A percentile compares a stretch with the other conserved stretches of the same genome.
Conservation (phyloP, 2,797 vertebrate genomes). For the Tragelaphus eurycerus region DNA sequence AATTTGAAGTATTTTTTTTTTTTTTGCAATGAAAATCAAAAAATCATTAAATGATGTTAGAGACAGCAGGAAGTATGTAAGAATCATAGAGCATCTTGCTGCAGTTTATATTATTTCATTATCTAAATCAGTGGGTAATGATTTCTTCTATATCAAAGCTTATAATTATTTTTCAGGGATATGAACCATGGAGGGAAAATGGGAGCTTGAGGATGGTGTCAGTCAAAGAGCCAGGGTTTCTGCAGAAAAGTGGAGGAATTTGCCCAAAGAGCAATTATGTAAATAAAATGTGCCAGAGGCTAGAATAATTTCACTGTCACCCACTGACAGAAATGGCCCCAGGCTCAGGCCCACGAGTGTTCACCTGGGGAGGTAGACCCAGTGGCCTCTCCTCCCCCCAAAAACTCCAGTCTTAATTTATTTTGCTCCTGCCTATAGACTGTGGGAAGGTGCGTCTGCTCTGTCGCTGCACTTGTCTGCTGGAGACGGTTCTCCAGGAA, state of each 20-base stretch:
- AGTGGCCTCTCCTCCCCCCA: neutral
- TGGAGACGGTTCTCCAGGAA: neutral
- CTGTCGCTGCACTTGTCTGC: neutral
- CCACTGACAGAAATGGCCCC: slow-evolving; percentile 61
- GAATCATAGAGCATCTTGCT: slow-evolving; percentile 44
- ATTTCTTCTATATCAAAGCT: slow-evolving; percentile 74
- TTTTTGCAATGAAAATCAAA: slow-evolving; percentile 52
- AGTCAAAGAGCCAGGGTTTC: slow-evolving; percentile 49
- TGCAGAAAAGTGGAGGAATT: slow-evolving; percentile 59
- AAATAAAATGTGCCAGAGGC: slow-evolving; percentile 65
- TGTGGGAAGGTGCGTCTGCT: neutral
- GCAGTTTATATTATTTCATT: slow-evolving; percentile 64
- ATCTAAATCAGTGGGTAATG: slow-evolving; percentile 71
- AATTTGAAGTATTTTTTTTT: slow-evolving; percentile 32
- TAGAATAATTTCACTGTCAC: slow-evolving; percentile 65
- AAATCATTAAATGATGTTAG: slow-evolving; percentile 57
- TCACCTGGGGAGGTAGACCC: neutral
- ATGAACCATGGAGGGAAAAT: neutral
- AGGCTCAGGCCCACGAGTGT: slow-evolving; percentile 8
- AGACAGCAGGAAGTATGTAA: slow-evolving; percentile 51
- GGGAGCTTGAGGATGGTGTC: slow-evolving; percentile 19
- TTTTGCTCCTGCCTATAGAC: neutral
- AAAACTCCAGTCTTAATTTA: neutral
- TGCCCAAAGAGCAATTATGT: slow-evolving; percentile 73
- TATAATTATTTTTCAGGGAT: slow-evolving; percentile 73